Base-by-base conservation (phyloP, 2,797 vertebrate species). In the Cossypha polioptera region DNA sequence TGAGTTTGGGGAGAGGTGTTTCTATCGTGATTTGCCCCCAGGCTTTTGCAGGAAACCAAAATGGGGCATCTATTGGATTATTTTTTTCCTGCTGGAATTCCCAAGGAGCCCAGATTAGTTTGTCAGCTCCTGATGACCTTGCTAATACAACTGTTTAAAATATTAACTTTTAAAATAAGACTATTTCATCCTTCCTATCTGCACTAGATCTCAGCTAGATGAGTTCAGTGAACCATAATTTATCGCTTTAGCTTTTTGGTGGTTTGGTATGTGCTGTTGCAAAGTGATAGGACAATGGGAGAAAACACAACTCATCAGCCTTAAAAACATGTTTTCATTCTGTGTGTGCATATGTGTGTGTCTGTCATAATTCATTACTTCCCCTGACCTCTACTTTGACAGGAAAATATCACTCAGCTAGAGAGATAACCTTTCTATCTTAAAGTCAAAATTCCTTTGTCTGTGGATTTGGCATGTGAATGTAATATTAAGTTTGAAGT, bases 361-460 rank as follows among this genome's bases (percentile, higher is more conserved):
- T 89, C 53, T 95, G 67, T 50, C 75, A 58, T 92, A 95, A 92
- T 93, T 93, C 84, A 88, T 86, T 93, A 75, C 79, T 96, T 95
- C 80, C 61, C 47, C 36, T 92, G 91, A 92, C 68, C 78, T 90
- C 54, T 45, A 45, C 48, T 83, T 86, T 78, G 72, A 47, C 63
- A 86, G 62, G 29, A 93, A 90, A 69, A 71, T 16, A 53, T 50
- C 43, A 54, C n/a, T 92, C 77, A 31, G 6, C 63, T 66, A 28
- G 36, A 76, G 77, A 86, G 73, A 93, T 85, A 93, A 94, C 80
- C 71, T 91, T 57, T 25, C 21, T 76, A 87, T 85, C 81, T 86
- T 47, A 45, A 90, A 94, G 74, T 26, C 74, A 76, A 95, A 87
- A 89, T 95, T 95, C 77, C 51, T 85, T 93, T 92, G 40, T 86